A percentile compares a stretch with the other conserved stretches of the same genome.
Evolutionary conservation across 2,888 invertebrate species (phyloP).

Genomic region (Ochropleura leucogaster): DNA sequence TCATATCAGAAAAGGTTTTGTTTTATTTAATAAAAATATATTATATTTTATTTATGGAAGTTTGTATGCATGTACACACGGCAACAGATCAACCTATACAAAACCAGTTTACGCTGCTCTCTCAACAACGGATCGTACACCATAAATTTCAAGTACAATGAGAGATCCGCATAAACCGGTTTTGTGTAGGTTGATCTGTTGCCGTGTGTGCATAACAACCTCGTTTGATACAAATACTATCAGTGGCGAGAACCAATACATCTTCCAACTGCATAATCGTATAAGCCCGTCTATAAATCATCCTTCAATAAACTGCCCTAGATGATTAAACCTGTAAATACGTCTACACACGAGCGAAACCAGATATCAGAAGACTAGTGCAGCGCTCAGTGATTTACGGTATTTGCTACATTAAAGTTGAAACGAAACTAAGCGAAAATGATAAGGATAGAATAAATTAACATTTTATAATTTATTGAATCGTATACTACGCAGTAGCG

Average conservation of each 20-base stretch:
- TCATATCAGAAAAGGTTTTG: neutral
- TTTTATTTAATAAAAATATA: neutral
- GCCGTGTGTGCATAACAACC: neutral
- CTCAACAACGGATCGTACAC: too few species aligned
- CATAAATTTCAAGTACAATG: too few species aligned
- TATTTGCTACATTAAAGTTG: constrained; percentile 45
- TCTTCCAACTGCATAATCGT: constrained; percentile 24
- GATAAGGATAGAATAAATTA: constrained; percentile 48
- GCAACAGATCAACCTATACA: too few species aligned
- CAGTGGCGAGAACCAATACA: constrained; percentile 18
- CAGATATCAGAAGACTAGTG: constrained; percentile 44
- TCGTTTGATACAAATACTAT: neutral
- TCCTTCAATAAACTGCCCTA: constrained; percentile 35
- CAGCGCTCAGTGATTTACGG: constrained; percentile 49
- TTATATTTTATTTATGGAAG: neutral
- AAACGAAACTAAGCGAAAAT: constrained; percentile 43
- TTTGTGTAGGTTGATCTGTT: too few species aligned
- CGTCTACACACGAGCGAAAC: constrained; percentile 23
- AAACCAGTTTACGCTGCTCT: too few species aligned
- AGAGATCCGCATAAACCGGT: too few species aligned
- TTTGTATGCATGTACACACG: too few species aligned
- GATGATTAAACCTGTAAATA: constrained; percentile 32
- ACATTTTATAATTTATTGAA: constrained; percentile 45
- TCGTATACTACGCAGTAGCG: constrained; percentile 39
- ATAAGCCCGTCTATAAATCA: constrained; percentile 40